phyloP scores from a whole-genome alignment of 2,797 vertebrate species.

The Typhlichthys eigenmanni region DNA sequence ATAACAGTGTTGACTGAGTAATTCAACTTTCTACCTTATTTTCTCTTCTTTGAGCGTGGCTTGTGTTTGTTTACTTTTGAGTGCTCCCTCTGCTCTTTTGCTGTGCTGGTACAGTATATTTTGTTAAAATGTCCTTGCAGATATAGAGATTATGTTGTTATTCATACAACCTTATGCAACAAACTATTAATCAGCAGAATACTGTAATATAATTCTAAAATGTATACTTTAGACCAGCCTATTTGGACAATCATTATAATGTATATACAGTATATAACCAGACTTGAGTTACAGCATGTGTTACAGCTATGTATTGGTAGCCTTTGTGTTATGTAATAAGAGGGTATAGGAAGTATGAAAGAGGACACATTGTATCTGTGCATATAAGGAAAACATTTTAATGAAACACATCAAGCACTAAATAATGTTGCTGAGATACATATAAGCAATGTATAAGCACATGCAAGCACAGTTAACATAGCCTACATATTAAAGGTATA shows the following conservation, averaged over 20 bases:
- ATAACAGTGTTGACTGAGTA: conserved; percentile 48
- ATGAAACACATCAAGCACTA: background rate
- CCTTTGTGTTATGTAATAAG: background rate
- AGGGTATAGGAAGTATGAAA: background rate
- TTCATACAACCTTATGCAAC: too few species aligned
- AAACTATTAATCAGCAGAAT: too few species aligned
- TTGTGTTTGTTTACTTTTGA: conserved; percentile 50
- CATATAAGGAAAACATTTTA: background rate
- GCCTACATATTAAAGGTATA: too few species aligned
- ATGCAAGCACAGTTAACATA: too few species aligned
- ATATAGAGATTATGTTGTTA: too few species aligned
- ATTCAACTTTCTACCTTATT: conserved; percentile 52
- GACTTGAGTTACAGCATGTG: background rate
- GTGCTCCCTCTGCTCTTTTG: background rate
- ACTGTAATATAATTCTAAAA: too few species aligned
- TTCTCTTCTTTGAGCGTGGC: conserved; percentile 52
- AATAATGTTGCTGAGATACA: too few species aligned
- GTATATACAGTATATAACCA: too few species aligned
- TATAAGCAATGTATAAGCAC: too few species aligned
- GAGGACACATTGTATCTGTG: background rate
- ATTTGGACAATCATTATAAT: too few species aligned
- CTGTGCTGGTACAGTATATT: background rate
- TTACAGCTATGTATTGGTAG: background rate
- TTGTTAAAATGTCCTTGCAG: background rate
- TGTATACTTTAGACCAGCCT: too few species aligned